Evolutionary conservation across 2,888 invertebrate species (phyloP), one percentile per base, ranked within the genome.

Genomic region (Eugnorisma glareosa): DNA sequence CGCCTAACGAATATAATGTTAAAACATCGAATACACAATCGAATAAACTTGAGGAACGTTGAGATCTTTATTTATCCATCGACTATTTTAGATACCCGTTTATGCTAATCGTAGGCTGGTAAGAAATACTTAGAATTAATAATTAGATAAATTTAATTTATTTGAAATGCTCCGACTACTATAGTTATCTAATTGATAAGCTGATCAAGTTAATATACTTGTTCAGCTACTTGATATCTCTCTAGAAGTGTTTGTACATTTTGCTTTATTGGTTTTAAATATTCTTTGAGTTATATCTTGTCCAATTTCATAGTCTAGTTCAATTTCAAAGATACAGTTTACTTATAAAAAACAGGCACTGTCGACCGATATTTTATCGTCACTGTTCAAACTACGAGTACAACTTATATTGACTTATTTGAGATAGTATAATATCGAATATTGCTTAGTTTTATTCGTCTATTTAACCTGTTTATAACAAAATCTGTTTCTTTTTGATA

Each of bases 11-110:
- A 91, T 91, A 90, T 86, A 88, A 84, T 86, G 61, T 88, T 89
- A 90, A 91, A 92, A 94, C 94, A 94, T 91, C 92, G 91, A 94
- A 89, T 93, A 93, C 90, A 92, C 89, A 88, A 91, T 90, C 79
- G 86, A 92, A 90, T 91, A 88, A 88, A 86, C 83, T 90, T 87
- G 88, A 94, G 93, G 91, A 94, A 93, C 90, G 90, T 91, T 89
- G 91, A 93, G 92, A 92, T 92, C 90, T 92, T 91, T 89, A 82
- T 79, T 80, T 86, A 87, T 77, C 84, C 85, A 85, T 88, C 89
- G 87, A 89, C 89, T 90, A 88, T 87, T 87, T 81, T 43, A 84
- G 68, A 85, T 87, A 89, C 87, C 87, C 86, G 85, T 89, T 89
- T 81, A 82, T 66, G 61, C 72, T 86, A 76, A 79, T 69, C 40